Evolutionary conservation across 1,140 invertebrate genomes (phyloP), one percentile per base, ranked within the genome.

Genomic region (Ptiloglossa arizonensis): DNA sequence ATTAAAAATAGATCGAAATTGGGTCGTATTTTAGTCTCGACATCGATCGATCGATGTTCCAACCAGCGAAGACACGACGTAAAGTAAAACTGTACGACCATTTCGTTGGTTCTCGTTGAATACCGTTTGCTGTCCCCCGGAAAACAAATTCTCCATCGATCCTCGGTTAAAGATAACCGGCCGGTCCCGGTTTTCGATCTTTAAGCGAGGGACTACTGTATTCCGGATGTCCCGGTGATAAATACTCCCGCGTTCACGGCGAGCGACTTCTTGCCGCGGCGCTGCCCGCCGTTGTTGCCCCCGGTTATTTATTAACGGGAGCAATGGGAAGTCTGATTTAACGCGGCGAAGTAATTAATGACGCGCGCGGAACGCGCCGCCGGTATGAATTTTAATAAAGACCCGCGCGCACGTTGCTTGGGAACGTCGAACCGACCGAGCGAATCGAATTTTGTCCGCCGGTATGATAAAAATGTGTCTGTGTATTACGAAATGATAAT

Each of bases 361-460:
- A 73, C 24, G n/a, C 22, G 11, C 32, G 41, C 69, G 27, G 27
- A 22, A 8, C 44, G 50, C 35, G 59, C 19, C 27, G 38, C 48
- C 15, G 17, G 60, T n/a, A 66, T 35, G 60, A 56, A 74, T 74
- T 74, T 74, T 74, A 74, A 74, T 66, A 66, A 66, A 66, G 56
- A 50, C 60, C 35, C 32, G 24, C 8, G 15, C 17, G 27, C 27
- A n/a, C 5, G 46, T 38, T 32, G 17, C 27, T 5, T 38, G 56
- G n/a, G 27, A 60, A 72, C 44, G 11, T 56, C 38, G 52, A 57
- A 66, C 27, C 13, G 19, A 17, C 38, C n/a, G 17, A 24, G 24
- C 35, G 35, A n/a, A 56, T 56, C 52, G 52, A 56, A 56, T 56
- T 56, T 56, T 22, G n/a, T n/a, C n/a, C 27, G 52, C 52, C 6